A percentile compares a stretch with the other conserved stretches of the same genome.
phyloP scores from a whole-genome alignment of 2,888 invertebrate species.

The Troilus luridus region DNA sequence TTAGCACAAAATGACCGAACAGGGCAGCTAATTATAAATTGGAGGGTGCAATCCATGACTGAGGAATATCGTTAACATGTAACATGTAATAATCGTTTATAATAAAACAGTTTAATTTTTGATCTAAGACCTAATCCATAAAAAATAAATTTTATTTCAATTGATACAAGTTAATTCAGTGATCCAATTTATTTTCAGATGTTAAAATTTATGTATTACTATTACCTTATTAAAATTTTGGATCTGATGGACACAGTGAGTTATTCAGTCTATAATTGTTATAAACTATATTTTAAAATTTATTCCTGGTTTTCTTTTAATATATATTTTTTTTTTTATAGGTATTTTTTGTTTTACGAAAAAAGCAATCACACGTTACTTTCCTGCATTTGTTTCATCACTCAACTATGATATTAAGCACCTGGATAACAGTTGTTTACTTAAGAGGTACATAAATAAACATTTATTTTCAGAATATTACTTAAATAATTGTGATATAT shows the following conservation, averaged over 20 bases:
- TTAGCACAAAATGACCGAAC: too few species aligned
- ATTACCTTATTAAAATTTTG: slow-evolving; percentile 6
- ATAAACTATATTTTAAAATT: background rate
- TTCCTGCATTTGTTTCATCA: slow-evolving; percentile 43
- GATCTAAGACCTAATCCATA: background rate
- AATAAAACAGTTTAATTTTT: background rate
- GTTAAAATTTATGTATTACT: slow-evolving; percentile 26
- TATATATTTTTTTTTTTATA: background rate
- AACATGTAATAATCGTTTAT: background rate
- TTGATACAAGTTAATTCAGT: background rate
- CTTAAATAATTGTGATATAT: too few species aligned
- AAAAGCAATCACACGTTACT: slow-evolving; percentile 29
- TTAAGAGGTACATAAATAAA: background rate
- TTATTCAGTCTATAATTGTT: background rate
- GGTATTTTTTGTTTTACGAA: slow-evolving; percentile 38
- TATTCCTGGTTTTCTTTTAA: background rate
- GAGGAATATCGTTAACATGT: background rate
- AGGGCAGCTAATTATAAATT: too few species aligned
- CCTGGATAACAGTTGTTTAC: slow-evolving; percentile 28
- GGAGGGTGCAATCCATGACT: too few species aligned
- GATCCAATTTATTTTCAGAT: background rate
- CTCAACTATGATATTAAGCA: slow-evolving; percentile 35
- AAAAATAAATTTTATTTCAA: background rate
- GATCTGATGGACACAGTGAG: slow-evolving; percentile 30
- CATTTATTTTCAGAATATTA: background rate